Evolutionary conservation across 1,140 invertebrate species (phyloP).

Genomic region (Melanaphis sacchari): DNA sequence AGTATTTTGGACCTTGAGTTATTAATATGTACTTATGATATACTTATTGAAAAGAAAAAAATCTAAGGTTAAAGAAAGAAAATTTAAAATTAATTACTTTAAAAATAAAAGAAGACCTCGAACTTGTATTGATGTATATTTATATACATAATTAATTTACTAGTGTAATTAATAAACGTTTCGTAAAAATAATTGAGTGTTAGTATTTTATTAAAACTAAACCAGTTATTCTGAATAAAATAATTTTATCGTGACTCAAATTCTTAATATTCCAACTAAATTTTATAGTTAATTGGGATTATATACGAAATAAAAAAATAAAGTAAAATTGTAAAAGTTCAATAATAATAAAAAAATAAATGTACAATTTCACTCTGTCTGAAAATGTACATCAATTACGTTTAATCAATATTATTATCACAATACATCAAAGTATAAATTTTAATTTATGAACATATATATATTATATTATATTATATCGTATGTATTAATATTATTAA

Average conservation of each 20-base stretch:
- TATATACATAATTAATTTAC: neutral
- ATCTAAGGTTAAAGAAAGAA: neutral
- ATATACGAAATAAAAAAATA: neutral
- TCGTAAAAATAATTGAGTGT: neutral
- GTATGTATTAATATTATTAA: no score
- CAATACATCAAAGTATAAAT: no score
- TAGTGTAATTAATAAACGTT: neutral
- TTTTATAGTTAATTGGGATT: neutral
- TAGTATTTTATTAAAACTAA: neutral
- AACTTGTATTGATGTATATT: neutral
- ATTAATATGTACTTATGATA: neutral
- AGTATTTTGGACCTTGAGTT: no score
- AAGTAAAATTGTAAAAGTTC: neutral
- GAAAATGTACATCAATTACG: neutral
- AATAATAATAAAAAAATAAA: neutral
- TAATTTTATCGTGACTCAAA: neutral
- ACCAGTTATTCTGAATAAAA: neutral
- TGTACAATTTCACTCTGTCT: neutral
- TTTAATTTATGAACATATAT: no score
- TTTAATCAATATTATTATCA: neutral
- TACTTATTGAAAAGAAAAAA: neutral
- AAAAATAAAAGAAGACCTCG: neutral
- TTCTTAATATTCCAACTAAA: neutral
- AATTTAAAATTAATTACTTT: neutral
- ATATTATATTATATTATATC: no score